phyloP scores from a whole-genome alignment of 2,113 vertebrate genomes.

The Tetrax tetrax region DNA sequence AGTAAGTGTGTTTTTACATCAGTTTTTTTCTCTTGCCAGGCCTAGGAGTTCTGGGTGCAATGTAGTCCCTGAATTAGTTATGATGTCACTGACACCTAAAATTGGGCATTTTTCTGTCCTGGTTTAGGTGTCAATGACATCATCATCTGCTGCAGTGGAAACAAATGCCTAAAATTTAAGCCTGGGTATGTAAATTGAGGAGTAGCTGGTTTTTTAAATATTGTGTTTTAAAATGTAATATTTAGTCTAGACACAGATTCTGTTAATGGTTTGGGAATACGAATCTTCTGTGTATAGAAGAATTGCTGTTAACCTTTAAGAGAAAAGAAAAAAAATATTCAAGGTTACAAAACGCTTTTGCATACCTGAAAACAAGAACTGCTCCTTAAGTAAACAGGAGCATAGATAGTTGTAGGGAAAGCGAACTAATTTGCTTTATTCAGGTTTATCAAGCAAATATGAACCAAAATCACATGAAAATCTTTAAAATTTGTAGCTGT shows the following conservation, averaged over 20 bases:
- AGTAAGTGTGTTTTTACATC: neutral
- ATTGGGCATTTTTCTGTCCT: slow-evolving; percentile 14
- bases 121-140: slow-evolving; percentile 58
- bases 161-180: slow-evolving; percentile 30
- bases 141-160: slow-evolving; percentile 28
- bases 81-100: slow-evolving; percentile 43
- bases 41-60: neutral
- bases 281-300: neutral
- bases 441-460: neutral
- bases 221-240: slow-evolving; percentile 13
- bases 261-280: neutral
- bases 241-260: slow-evolving; percentile 33
- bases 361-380: neutral
- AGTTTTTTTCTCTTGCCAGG: neutral
- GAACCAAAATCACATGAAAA: neutral
- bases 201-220: neutral
- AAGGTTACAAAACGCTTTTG: neutral
- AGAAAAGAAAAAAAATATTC: neutral
- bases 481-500: neutral
- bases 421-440: neutral
- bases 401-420: neutral
- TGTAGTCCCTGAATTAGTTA: slow-evolving; percentile 2
- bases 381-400: neutral
- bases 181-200: neutral
- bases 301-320: neutral